A percentile compares a stretch with the other conserved stretches of the same genome.
phyloP scores from a whole-genome alignment of 2,113 vertebrate genomes.

The Crotalus horridus region DNA sequence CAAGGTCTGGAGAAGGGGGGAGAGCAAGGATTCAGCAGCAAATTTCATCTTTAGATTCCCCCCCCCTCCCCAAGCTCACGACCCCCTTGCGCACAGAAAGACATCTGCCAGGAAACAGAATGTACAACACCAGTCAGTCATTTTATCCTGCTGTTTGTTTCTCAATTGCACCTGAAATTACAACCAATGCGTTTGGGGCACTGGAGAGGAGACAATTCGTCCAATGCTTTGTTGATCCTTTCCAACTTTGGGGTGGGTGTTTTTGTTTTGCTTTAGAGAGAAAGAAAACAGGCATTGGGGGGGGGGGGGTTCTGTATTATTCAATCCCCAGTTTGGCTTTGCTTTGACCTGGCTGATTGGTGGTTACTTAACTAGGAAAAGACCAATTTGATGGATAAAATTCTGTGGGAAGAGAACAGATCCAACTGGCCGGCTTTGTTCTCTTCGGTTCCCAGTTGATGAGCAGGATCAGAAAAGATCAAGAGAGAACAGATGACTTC shows the following conservation, averaged over 20 bases:
- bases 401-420: background rate
- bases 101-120: conserved; percentile 35
- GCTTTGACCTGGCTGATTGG: background rate
- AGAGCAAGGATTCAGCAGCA: background rate
- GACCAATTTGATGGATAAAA: background rate
- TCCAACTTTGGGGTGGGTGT: conserved; percentile 20
- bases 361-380: background rate
- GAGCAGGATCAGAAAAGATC: background rate
- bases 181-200: conserved; percentile 41
- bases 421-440: background rate
- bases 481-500: background rate
- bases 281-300: conserved; percentile 33
- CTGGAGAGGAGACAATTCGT: background rate
- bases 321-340: conserved; percentile 55
- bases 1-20: background rate
- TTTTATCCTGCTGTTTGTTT: conserved; percentile 26
- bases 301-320: conserved; percentile 44
- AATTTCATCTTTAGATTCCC: background rate
- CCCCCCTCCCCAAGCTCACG: too few species aligned
- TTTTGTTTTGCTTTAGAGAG: background rate
- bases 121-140: background rate
- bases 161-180: conserved; percentile 60
- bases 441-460: background rate
- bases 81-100: background rate
- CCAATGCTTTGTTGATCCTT: conserved; percentile 20